A percentile compares a stretch with the other conserved stretches of the same genome.
phyloP scores from a whole-genome alignment of 2,888 invertebrate genomes.

The Thumatha senex region DNA sequence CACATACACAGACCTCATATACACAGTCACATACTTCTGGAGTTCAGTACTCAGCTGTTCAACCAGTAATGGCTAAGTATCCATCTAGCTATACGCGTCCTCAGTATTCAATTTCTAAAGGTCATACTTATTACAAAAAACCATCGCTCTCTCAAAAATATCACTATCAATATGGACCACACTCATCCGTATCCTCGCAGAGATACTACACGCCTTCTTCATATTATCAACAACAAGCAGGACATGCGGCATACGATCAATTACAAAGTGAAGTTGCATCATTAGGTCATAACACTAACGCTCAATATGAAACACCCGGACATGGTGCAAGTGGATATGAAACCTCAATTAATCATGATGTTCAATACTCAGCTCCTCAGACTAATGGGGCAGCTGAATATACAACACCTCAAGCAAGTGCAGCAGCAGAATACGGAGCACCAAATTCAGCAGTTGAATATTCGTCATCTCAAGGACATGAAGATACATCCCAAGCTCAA shows the following conservation, averaged over 20 bases:
- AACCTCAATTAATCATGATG: slow-evolving; percentile 38
- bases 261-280: slow-evolving; percentile 30
- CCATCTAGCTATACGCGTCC: slow-evolving; percentile 61
- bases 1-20: slow-evolving; percentile 69
- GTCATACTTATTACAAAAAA: slow-evolving; percentile 59
- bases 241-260: slow-evolving; percentile 31
- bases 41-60: slow-evolving; percentile 75
- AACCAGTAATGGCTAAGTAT: slow-evolving; percentile 77
- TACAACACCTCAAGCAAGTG: slow-evolving; percentile 16
- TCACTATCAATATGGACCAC: slow-evolving; percentile 62
- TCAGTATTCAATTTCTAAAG: slow-evolving; percentile 54
- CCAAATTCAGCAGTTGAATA: slow-evolving; percentile 37
- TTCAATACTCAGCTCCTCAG: slow-evolving; percentile 25
- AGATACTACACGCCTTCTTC: slow-evolving; percentile 49
- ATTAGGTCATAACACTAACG: slow-evolving; percentile 21
- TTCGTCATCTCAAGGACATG: slow-evolving; percentile 27
- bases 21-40: slow-evolving; percentile 73
- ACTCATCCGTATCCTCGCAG: slow-evolving; percentile 48
- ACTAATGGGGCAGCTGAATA: slow-evolving; percentile 13
- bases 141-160: slow-evolving; percentile 60
- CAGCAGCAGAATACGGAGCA: slow-evolving; percentile 4
- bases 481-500: slow-evolving; percentile 14
- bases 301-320: slow-evolving; percentile 50
- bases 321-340: slow-evolving; percentile 42
- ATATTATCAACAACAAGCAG: slow-evolving; percentile 56